phyloP scores from a whole-genome alignment of 1,140 invertebrate genomes.

The Polyergus mexicanus region DNA sequence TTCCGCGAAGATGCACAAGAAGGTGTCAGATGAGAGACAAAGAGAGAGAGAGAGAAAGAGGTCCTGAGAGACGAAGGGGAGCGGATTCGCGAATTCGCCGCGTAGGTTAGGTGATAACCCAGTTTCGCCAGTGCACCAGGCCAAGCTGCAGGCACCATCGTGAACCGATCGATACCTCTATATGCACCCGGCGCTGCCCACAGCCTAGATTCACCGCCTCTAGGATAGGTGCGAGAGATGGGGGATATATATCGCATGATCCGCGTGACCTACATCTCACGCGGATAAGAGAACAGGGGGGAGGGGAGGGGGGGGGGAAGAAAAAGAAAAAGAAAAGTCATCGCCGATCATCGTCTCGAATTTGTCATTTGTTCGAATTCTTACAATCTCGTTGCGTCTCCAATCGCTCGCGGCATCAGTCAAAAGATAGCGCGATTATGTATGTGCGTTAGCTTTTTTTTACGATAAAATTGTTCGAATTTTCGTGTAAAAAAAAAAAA shows the following conservation, averaged over 20 bases:
- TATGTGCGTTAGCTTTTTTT: too few relatives aligned
- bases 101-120: constrained; percentile 80
- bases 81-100: constrained; percentile 49
- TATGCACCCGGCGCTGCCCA: constrained; percentile 65
- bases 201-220: constrained; percentile 76
- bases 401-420: too few relatives aligned
- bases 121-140: constrained; percentile 82
- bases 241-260: constrained; percentile 54
- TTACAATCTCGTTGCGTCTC: too few relatives aligned
- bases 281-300: background rate
- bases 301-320: too few relatives aligned
- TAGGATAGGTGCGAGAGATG: constrained; percentile 75
- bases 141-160: constrained; percentile 76
- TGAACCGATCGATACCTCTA: constrained; percentile 75
- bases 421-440: too few relatives aligned
- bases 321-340: constrained; percentile 16
- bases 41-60: background rate
- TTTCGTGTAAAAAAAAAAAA: too few relatives aligned
- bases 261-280: constrained; percentile 66
- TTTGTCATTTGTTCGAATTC: too few relatives aligned
- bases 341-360: background rate
- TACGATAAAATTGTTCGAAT: too few relatives aligned
- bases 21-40: background rate
- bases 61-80: constrained; percentile 21
- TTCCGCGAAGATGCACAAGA: constrained; percentile 11